Evolutionary conservation across 2,113 vertebrate species (phyloP), one percentile per base, ranked within the genome.

Genomic region (Camelus dromedarius): DNA sequence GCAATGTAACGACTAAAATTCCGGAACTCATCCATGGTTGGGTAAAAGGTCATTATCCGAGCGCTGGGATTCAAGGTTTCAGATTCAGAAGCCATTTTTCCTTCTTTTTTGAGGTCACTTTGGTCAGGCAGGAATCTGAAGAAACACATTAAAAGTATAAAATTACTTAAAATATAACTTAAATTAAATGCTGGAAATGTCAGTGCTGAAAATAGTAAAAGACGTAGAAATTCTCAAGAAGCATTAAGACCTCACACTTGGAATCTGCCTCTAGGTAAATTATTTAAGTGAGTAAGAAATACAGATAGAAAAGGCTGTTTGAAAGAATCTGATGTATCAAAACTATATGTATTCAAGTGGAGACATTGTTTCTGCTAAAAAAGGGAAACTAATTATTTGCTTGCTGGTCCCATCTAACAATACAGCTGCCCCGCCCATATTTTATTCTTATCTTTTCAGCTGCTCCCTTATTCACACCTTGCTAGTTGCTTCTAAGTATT

Each of bases 11-110:
- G 98, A 93, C 98, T 99, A 97, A 99, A 99, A 98, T 99, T 99
- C 87, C 98, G 99, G 97, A 99, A 99, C 97, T 99, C 99, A 72
- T 99, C 99, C 97, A 99, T 99, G 35, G 99, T 99, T 2, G 99
- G 99, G 75, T 98, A 99, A 98, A 99, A 99, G 1, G 99, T 99
- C 99, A 99, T 99, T 96, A 99, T 99, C 95, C 98, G 98, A 75
- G 98, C 98, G 66, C 98, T 98, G 76, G 98, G 97, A 81, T 98
- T 99, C 96, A 99, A 98, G 93, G 98, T 98, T 94, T 99, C 99
- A 2, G 98, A 98, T 94, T 99, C 99, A 3, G 99, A 99, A 77
- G 99, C 99, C 99, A 99, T 99, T 97, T 96, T 97, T 32, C 35
- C 52, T 88, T 32, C 38, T 96, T 95, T 95, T 93, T 0, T 80